Base-by-base conservation (phyloP, 2,888 invertebrate species). In the Stegana nigrithorax region DNA sequence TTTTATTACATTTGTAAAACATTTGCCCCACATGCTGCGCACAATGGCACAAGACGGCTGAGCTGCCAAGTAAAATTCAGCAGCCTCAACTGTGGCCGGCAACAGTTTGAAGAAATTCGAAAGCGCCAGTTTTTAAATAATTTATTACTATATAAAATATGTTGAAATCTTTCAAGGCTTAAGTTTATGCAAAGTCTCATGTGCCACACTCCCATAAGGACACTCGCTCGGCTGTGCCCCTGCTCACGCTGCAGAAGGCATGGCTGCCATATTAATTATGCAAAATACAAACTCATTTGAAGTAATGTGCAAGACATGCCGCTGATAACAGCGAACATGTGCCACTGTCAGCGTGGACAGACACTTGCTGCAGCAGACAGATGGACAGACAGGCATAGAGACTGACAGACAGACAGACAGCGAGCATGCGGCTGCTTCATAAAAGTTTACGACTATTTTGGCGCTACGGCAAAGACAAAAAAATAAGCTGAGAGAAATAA, bases 241-340 rank as follows among this genome's bases (percentile, higher is more conserved):
- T 36, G 1, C 36, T 36, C 1, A 36, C n/a, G 10, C 36, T n/a
- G n/a, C 10, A n/a, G 1, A 36, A 36, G n/a, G n/a, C 47, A 63
- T 29, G 27, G 51, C 60, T 44, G 17, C 27, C 44, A 57, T 75
- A 78, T 79, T 73, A 77, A 75, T 79, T 79, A 75, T 75, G 79
- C 67, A 75, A 73, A 79, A 68, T 75, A 67, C 62, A 60, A 51
- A 27, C 73, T 63, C 80, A 73, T 75, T 79, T 75, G 66, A 78
- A 59, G 27, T 27, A 27, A 27, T 14, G n/a, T 17, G 6, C 21
- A 51, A 62, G 59, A 62, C 59, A 47, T 59, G 57, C 17, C 27
- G 53, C 12, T 50, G 50, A 62, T 53, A 51, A 10, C 1, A 39
- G 17, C 65, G 74, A 59, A 67, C 78, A 78, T 75, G 76, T 67